Conservation (phyloP, 2,113 vertebrate genomes). For the Puntigrus tetrazona region DNA sequence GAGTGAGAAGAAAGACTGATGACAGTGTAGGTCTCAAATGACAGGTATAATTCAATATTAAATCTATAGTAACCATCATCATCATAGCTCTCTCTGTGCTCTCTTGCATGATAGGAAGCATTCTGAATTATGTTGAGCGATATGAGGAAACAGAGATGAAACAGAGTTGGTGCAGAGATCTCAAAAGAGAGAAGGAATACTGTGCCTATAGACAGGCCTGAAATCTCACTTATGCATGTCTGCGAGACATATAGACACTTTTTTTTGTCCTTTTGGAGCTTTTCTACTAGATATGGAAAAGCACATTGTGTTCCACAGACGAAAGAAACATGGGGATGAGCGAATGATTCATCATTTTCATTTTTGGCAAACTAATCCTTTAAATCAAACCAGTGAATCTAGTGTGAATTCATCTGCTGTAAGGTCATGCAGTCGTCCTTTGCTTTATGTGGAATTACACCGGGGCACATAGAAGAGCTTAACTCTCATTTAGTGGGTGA, state of each 20-base stretch:
- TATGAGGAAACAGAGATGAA: background rate
- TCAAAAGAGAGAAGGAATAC: background rate
- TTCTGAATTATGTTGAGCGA: conserved; percentile 60
- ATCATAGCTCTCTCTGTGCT: conserved; percentile 68
- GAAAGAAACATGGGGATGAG: background rate
- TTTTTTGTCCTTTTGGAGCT: background rate
- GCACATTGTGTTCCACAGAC: background rate
- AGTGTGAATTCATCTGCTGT: background rate
- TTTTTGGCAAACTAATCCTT: background rate
- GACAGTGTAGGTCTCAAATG: conserved; percentile 61
- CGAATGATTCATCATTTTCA: background rate
- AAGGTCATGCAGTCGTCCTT: conserved; percentile 17
- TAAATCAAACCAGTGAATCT: conserved; percentile 10
- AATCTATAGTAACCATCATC: conserved; percentile 75
- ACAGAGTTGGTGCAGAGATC: background rate
- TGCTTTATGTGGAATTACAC: background rate
- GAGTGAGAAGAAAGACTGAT: conserved; percentile 43
- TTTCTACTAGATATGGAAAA: background rate
- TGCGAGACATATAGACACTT: background rate
- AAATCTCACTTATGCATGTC: background rate
- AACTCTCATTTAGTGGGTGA: conserved; percentile 11
- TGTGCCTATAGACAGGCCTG: background rate
- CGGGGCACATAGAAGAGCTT: conserved; percentile 10
- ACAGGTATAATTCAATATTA: conserved; percentile 72
- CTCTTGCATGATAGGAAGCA: conserved; percentile 63